These are phyloP conservation scores for Salticus scenicus DNA, from an alignment of 2,888 invertebrate genomes.

Conservation along the genomic window DNA sequence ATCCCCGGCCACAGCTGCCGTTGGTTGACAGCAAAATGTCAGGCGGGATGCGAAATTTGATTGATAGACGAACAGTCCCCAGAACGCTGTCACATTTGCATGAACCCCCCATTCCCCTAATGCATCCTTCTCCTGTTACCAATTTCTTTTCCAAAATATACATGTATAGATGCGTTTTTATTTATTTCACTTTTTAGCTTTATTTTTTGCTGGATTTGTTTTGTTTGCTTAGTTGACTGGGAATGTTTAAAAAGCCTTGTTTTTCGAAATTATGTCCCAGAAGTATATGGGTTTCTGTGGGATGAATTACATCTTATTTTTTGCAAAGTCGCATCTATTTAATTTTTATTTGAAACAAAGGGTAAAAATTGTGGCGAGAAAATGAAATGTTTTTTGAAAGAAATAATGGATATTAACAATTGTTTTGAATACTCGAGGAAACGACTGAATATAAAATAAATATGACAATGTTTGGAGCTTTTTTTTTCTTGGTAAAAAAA, in stretches of 20 bases:
- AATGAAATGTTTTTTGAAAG: neutral
- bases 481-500: neutral
- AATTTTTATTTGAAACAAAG: conserved; percentile 9
- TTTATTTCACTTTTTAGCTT: conserved; percentile 20
- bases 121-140: conserved; percentile 51
- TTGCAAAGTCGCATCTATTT: neutral
- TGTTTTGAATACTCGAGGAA: neutral
- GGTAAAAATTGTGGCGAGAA: neutral
- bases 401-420: conserved; percentile 19
- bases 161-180: conserved; percentile 46
- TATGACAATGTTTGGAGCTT: neutral
- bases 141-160: conserved; percentile 55
- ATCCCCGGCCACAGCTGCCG: conserved; percentile 60
- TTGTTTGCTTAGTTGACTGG: neutral
- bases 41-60: conserved; percentile 54
- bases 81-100: conserved; percentile 56
- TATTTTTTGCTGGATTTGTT: conserved; percentile 30
- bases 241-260: conserved; percentile 37
- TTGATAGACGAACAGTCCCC: conserved; percentile 60
- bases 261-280: conserved; percentile 35
- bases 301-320: conserved; percentile 2
- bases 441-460: neutral
- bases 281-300: neutral
- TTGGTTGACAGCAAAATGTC: conserved; percentile 65
- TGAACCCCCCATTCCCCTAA: conserved; percentile 29